phyloP scores from a whole-genome alignment of 2,888 invertebrate species.

The Eubasilissa splendida region DNA sequence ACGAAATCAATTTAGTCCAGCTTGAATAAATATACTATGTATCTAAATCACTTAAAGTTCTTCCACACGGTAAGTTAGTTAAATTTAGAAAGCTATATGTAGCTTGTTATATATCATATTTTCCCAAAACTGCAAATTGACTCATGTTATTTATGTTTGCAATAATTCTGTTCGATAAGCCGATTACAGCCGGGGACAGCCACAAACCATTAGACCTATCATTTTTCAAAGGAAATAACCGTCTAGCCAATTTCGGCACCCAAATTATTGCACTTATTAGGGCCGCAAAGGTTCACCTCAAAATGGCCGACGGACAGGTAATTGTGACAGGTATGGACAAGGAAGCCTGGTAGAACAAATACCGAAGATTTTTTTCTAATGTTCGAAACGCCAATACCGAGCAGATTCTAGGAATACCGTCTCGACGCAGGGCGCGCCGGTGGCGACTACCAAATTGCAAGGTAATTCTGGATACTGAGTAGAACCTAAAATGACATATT shows the following conservation, averaged over 20 bases:
- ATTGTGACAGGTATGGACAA: conserved; percentile 10
- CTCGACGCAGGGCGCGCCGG: conserved; percentile 8
- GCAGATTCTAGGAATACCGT: conserved; percentile 22
- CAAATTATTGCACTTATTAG: conserved; percentile 23
- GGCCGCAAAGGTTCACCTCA: neutral
- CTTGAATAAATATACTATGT: no score
- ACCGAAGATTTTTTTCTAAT: neutral
- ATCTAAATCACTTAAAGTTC: no score
- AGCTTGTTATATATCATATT: no score
- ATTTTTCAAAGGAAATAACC: conserved; percentile 21
- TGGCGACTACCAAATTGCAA: conserved; percentile 24
- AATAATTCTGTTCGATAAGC: neutral
- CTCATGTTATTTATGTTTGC: conserved; percentile 6
- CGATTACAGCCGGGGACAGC: conserved; percentile 18
- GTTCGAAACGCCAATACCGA: neutral
- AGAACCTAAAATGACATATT: neutral
- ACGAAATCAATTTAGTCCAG: no score
- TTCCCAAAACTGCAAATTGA: conserved; percentile 20
- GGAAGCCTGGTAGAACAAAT: neutral
- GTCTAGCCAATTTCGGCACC: conserved; percentile 13
- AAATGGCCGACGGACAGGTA: neutral
- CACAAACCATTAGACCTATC: conserved; percentile 11
- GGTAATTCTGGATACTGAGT: neutral
- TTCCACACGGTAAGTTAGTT: no score
- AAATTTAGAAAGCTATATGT: no score